Evolutionary conservation across 2,797 vertebrate species (phyloP).

Genomic region (Eutrigla gurnardus): DNA sequence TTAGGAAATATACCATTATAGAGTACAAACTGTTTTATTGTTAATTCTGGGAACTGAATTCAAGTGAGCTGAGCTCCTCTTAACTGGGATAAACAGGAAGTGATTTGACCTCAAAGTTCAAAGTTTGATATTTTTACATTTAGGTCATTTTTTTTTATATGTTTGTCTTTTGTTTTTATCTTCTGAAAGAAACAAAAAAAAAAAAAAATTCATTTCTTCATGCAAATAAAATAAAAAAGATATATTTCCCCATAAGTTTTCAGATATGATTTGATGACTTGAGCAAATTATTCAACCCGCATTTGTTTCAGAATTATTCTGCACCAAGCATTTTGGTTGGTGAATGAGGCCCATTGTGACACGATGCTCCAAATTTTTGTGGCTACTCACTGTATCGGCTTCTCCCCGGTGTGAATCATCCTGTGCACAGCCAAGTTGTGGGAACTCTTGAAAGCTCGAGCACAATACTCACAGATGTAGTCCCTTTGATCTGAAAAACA

Average conservation of each 20-base stretch:
- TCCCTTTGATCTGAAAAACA: constrained; percentile 90
- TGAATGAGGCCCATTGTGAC: neutral
- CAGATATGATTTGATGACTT: too few relatives aligned
- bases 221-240: neutral
- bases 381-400: constrained; percentile 91
- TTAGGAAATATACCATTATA: neutral
- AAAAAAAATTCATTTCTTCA: neutral
- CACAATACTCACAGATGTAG: constrained; percentile 96
- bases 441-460: constrained; percentile 94
- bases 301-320: too few relatives aligned
- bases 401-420: constrained; percentile 97
- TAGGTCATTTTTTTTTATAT: neutral
- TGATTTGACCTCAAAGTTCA: neutral
- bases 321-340: too few relatives aligned
- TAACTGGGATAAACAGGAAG: neutral
- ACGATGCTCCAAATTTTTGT: too few relatives aligned
- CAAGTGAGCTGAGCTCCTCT: too few relatives aligned
- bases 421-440: constrained; percentile 94
- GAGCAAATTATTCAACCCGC: too few relatives aligned
- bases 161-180: neutral
- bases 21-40: neutral
- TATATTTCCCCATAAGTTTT: too few relatives aligned
- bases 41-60: neutral
- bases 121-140: neutral
- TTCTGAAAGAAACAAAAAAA: neutral